Conservation (phyloP, 2,888 invertebrate genomes). For the Creontiades dilutus region DNA sequence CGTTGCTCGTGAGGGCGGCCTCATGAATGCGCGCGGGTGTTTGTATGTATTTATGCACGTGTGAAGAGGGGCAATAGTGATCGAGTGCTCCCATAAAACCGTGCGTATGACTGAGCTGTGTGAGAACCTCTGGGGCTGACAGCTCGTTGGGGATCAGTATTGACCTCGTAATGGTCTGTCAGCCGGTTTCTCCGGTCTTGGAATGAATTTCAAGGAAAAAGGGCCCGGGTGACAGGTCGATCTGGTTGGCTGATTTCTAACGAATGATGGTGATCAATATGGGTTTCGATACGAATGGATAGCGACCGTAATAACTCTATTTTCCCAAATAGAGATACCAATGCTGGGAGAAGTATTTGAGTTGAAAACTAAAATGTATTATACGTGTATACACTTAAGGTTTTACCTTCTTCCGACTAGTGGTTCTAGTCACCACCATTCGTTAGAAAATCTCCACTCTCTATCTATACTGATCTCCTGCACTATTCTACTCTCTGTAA, state of each 20-base stretch:
- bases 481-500: no score
- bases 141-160: background rate
- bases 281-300: no score
- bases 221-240: background rate
- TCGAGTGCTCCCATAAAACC: background rate
- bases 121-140: background rate
- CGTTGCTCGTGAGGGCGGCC: background rate
- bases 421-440: no score
- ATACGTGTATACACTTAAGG: no score
- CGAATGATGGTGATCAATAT: background rate
- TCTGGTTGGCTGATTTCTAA: background rate
- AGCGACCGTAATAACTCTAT: no score
- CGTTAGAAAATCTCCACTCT: no score
- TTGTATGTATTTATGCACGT: conserved; percentile 40
- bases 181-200: background rate
- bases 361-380: no score
- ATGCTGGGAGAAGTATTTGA: no score
- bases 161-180: background rate
- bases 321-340: no score
- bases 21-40: conserved; percentile 18
- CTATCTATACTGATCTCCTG: no score
- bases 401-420: no score
- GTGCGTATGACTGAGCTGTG: background rate
- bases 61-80: conserved; percentile 18
- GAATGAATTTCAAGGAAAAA: conserved; percentile 15